Percentiles rank a stretch among this genome's conserved stretches.
Conservation (phyloP, 2,113 vertebrate species). For the Ceuthmochares aereus region DNA sequence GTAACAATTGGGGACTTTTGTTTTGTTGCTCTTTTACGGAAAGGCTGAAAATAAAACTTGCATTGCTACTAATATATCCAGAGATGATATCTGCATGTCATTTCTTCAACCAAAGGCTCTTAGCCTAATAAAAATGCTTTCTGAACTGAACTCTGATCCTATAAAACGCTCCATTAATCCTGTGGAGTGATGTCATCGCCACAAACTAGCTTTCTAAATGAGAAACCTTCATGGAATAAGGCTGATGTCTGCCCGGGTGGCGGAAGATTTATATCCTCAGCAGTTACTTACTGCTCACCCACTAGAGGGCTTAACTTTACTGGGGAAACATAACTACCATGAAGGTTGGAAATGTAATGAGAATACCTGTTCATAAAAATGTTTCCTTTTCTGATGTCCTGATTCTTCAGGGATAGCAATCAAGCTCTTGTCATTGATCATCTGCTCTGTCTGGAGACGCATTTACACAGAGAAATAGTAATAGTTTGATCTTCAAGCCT, state of each 20-base stretch:
- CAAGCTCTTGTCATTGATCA: background rate
- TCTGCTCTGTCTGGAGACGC: background rate
- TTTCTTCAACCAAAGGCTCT: slow-evolving; percentile 16
- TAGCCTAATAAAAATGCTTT: slow-evolving; percentile 19
- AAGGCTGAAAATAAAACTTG: slow-evolving; percentile 45
- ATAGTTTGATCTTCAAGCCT: background rate
- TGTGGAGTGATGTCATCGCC: background rate
- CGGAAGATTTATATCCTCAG: background rate
- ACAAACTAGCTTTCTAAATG: background rate
- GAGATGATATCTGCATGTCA: background rate
- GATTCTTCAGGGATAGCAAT: background rate
- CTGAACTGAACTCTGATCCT: background rate
- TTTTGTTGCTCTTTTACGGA: background rate
- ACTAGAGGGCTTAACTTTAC: slow-evolving; percentile 38
- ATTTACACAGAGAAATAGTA: background rate
- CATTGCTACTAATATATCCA: background rate
- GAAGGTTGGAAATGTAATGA: background rate
- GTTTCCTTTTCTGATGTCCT: background rate
- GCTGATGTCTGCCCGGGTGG: background rate
- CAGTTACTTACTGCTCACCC: background rate
- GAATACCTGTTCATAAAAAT: background rate
- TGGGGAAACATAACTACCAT: background rate
- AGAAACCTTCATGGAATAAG: background rate
- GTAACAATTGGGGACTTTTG: background rate
- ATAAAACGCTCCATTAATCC: slow-evolving; percentile 11